phyloP scores from a whole-genome alignment of 1,140 invertebrate genomes.

The Drosophila rhopaloa region DNA sequence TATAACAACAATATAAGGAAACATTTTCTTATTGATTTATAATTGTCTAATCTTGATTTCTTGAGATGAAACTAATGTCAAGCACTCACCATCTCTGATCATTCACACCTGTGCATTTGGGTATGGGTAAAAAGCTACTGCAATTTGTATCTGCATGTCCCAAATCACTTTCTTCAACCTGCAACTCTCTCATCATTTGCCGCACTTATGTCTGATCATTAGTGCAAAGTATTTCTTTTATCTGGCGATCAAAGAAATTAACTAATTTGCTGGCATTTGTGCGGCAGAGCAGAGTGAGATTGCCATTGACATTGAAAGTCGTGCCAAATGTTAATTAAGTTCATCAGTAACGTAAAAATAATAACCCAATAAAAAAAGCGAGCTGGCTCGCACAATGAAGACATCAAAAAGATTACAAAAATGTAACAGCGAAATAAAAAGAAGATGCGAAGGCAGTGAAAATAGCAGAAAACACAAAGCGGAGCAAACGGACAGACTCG shows the following conservation, averaged over 20 bases:
- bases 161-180: slow-evolving; percentile 33
- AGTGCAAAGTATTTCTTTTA: slow-evolving; percentile 35
- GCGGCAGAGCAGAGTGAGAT: slow-evolving; percentile 42
- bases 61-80: too few relatives aligned
- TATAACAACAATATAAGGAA: too few relatives aligned
- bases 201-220: slow-evolving; percentile 46
- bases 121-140: not conserved
- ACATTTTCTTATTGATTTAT: too few relatives aligned
- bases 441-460: slow-evolving; percentile 62
- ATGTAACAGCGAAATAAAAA: slow-evolving; percentile 29
- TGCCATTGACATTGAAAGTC: slow-evolving; percentile 74
- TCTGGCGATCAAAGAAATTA: slow-evolving; percentile 53
- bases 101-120: not conserved
- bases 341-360: slow-evolving; percentile 47
- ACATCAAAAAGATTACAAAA: slow-evolving; percentile 58
- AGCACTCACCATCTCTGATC: not conserved
- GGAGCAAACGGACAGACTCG: slow-evolving; percentile 27
- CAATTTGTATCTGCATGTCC: slow-evolving; percentile 30
- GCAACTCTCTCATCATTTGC: slow-evolving; percentile 44
- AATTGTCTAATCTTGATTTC: too few relatives aligned
- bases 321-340: slow-evolving; percentile 75
- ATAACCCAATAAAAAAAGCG: slow-evolving; percentile 30
- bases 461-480: slow-evolving; percentile 23
- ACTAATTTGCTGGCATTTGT: slow-evolving; percentile 60
- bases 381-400: slow-evolving; percentile 46